Evolutionary conservation across 2,797 vertebrate genomes (phyloP), one percentile per base, ranked within the genome.

Genomic region (Pangasius djambal): DNA sequence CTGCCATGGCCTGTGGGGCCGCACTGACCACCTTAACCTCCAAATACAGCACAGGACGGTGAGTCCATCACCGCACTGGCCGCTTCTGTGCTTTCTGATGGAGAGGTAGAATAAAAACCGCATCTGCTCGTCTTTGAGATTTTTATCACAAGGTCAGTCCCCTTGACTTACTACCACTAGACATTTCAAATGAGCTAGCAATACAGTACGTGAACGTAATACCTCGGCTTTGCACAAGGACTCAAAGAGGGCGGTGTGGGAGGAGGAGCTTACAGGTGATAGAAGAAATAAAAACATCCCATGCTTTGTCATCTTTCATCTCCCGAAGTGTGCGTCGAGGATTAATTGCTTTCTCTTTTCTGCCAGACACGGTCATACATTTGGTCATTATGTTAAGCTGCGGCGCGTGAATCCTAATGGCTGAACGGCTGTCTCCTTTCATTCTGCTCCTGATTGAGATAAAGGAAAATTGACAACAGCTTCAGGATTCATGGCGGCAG

Each of bases 331-430:
- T 89, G 92, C 7, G 8, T 69, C 59, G 90, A 87, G 90, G 92
- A 94, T 94, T 94, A 94, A 96, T 94, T 94, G 94, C 93, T 92
- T 93, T 91, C 92, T 92, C 93, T 93, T 94, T 85, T 93, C 92
- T 91, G 34, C 63, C 89, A 88, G 95, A 94, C 93, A 92, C 83
- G 89, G 91, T 92, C 93, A 89, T 93, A 93, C 92, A 93, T 94
- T 93, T 93, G 92, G 94, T 94, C 91, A 94, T 95, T 94, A 94
- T 89, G 88, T 91, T 89, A 92, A 94, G 94, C 94, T 63, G 89
- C 90, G 88, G 88, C 83, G 86, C 86, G 87, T 93, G 92, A 94
- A 94, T 95, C 93, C 92, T 90, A 89, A 91, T 79, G 87, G 70
- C 84, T 75, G 89, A 88, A 89, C 87, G 87, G 83, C 90, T 90